Evolutionary conservation across 2,113 vertebrate genomes (phyloP).

Genomic region (Phylloscopus whistleri): DNA sequence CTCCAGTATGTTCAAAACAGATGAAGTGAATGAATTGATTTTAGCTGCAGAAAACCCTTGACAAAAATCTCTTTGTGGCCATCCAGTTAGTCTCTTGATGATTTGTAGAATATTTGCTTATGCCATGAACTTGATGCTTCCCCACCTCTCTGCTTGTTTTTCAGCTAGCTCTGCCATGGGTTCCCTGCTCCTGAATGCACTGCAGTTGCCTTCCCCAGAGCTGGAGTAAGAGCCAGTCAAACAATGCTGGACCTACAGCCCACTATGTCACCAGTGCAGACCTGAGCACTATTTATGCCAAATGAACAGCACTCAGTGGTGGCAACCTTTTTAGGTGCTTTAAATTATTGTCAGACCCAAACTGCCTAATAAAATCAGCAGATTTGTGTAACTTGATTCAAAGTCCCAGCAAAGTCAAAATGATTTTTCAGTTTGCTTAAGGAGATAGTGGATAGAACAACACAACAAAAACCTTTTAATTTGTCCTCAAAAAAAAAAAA

Average conservation of each 20-base stretch:
- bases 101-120: constrained; percentile 69
- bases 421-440: not conserved
- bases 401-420: not conserved
- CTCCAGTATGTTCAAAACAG: constrained; percentile 68
- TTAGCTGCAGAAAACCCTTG: constrained; percentile 75
- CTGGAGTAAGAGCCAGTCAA: not conserved
- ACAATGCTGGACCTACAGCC: not conserved
- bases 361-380: not conserved
- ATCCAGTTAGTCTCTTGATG: constrained; percentile 73
- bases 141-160: constrained; percentile 39
- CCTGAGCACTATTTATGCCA: not conserved
- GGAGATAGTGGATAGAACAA: not conserved
- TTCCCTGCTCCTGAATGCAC: not conserved
- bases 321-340: not conserved
- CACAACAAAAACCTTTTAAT: not conserved
- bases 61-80: constrained; percentile 74
- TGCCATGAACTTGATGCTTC: constrained; percentile 61
- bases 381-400: not conserved
- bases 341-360: not conserved
- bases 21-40: constrained; percentile 81
- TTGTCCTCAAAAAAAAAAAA: not conserved
- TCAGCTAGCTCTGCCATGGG: constrained; percentile 4
- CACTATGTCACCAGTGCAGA: not conserved
- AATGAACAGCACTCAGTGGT: not conserved
- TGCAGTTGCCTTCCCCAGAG: not conserved